These are phyloP conservation scores for Sebastolobus altivelis DNA, from an alignment of 2,797 vertebrate species.

Conservation along the genomic window DNA sequence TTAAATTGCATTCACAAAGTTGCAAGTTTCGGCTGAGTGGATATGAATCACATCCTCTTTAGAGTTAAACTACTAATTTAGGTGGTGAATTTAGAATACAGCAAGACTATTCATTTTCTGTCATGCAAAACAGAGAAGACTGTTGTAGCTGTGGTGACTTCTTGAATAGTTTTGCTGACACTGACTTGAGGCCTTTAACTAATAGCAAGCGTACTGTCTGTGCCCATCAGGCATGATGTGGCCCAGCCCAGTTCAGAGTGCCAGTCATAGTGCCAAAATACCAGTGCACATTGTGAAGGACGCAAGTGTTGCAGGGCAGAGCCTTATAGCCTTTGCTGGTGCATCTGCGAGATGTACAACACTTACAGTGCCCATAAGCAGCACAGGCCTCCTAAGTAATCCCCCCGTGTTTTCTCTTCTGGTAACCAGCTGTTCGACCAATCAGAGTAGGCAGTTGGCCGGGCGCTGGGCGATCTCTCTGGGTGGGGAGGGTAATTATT, in stretches of 20 bases:
- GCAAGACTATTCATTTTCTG: conserved; percentile 47
- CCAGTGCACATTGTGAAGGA: conserved; percentile 57
- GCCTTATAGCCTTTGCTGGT: conserved; percentile 25
- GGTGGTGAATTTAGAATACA: conserved; percentile 25
- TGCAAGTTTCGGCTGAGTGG: background rate
- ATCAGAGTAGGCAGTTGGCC: conserved; percentile 59
- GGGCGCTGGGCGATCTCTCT: conserved; percentile 45
- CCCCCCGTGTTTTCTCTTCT: conserved; percentile 71
- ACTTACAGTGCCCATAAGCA: conserved; percentile 40
- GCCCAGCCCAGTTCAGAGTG: conserved; percentile 64
- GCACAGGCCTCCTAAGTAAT: conserved; percentile 71
- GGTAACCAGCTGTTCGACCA: conserved; percentile 80
- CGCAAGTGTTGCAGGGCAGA: conserved; percentile 46
- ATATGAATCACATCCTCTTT: conserved; percentile 21
- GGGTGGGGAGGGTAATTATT: conserved; percentile 66
- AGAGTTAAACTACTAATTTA: conserved; percentile 19
- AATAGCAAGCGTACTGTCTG: conserved; percentile 33
- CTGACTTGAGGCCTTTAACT: conserved; percentile 35
- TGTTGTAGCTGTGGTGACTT: conserved; percentile 35
- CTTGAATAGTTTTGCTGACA: conserved; percentile 45
- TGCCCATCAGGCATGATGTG: conserved; percentile 18
- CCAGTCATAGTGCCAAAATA: conserved; percentile 69
- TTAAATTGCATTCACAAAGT: background rate
- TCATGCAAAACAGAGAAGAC: conserved; percentile 10
- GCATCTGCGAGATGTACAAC: conserved; percentile 54